phyloP scores from a whole-genome alignment of 2,113 vertebrate genomes.

The Balaeniceps rex region DNA sequence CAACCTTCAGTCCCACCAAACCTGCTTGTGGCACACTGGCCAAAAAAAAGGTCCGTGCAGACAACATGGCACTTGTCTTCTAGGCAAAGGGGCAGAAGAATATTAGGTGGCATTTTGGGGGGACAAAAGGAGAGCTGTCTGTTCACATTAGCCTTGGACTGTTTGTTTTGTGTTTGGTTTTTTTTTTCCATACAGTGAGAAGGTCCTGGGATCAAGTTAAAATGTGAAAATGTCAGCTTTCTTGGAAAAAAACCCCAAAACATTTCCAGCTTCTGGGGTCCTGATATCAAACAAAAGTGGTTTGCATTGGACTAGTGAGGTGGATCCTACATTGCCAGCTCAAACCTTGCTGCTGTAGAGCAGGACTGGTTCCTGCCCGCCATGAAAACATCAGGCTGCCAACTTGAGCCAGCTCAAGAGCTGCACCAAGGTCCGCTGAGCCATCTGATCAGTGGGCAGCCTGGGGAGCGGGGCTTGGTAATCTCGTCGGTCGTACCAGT shows the following conservation, averaged over 20 bases:
- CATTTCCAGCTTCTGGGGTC: not conserved
- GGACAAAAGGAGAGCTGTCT: not conserved
- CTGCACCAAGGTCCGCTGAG: not conserved
- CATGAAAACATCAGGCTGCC: rapidly evolving
- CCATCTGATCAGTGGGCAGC: rapidly evolving
- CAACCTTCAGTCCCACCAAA: not conserved
- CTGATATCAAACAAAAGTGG: not conserved
- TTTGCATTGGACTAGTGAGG: not conserved
- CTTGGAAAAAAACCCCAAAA: not conserved
- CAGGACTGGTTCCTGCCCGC: not conserved
- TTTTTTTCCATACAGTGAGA: not conserved
- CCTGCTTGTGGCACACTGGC: not conserved
- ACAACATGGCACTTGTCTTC: not conserved
- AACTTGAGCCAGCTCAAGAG: not conserved
- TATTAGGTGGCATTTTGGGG: not conserved
- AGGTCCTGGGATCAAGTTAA: not conserved
- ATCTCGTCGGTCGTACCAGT: rapidly evolving
- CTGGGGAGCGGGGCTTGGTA: not conserved
- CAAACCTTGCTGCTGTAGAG: not conserved
- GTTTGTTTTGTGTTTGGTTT: not conserved
- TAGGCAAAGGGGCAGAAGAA: not conserved
- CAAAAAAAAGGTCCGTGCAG: not conserved
- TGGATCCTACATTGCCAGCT: not conserved
- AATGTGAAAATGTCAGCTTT: not conserved
- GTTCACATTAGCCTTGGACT: not conserved